Evolutionary conservation across 1,140 invertebrate genomes (phyloP), one percentile per base, ranked within the genome.

Genomic region (Chionoecetes opilio): DNA sequence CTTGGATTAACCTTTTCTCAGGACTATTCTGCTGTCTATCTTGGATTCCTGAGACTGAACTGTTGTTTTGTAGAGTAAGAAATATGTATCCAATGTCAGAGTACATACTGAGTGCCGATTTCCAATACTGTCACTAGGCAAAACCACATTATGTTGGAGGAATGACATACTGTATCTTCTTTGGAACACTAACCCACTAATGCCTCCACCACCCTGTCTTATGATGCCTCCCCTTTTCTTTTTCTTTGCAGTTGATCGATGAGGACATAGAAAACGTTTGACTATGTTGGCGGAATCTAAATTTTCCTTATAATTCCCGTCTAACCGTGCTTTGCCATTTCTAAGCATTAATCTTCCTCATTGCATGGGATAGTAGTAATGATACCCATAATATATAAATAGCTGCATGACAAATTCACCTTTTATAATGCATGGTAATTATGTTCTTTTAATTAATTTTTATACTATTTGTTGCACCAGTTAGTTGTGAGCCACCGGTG

Each of bases 241-340:
- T 94, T 94, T 94, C 93, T 94, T 94, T 94, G 89, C 93, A 94
- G 93, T 94, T 94, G 89, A 94, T 94, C 93, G 93, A 94, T 91
- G 93, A 94, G 91, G 93, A 94, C 93, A 94, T 94, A 94, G 93
- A 94, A 94, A 94, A 94, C 91, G 93, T 94, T 94, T 94, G 93
- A 94, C 41, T 82, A 84, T 91, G 82, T 94, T 91, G 89, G 93
- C 84, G 93, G 93, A 91, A 85, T 94, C 75, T 37, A 35, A 41
- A 31, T 38, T 86, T 63, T 86, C 37, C 53, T 41, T 82, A 86
- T 91, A 84, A 84, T 82, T 94, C 85, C 31, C 26, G 37, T 84
- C 82, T 91, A 91, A 91, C 82, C 32, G 38, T 63, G 75, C 46
- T 46, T 93, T 93, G 93, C 88, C 63, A 53, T 46, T 91, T 82